Evolutionary conservation across 2,888 invertebrate genomes (phyloP), one percentile per base, ranked within the genome.

Genomic region (Cyclophora punctaria): DNA sequence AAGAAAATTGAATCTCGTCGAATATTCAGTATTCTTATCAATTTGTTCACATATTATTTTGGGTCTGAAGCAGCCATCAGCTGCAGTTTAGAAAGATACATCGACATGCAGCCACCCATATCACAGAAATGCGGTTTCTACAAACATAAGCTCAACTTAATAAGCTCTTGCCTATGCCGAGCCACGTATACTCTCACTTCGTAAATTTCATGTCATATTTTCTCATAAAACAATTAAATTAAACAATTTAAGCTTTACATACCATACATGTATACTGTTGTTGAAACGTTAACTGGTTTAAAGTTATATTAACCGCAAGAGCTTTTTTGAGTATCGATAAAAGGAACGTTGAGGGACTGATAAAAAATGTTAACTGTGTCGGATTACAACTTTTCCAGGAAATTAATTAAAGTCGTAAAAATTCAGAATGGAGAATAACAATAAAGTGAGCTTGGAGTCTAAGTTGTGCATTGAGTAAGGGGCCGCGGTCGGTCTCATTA

Each of bases 401-500:
- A 68, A 67, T 71, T 67, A 67, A 75, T 70, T 69, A 71, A 74
- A 72, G 62, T 68, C 66, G 65, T 71, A 70, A 73, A 75, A 66
- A 67, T 67, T 61, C 61, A 60, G 71, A 69, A 66, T 66, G 60
- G 64, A 61, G 71, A 69, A 66, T 69, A 74, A 78, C 75, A 82
- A 83, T 77, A 75, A 76, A 75, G 70, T 65, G 67, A 64, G 67
- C 66, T 20, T 20, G 65, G 57, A 66, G 66, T 58, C 55, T 67
- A 79, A 81, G 70, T 83, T 80, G 73, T 76, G 75, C 77, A 75
- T 67, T 62, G 71, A 69, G 67, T 67, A 58, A 55, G 60, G 52
- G 54, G 57, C 45, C 37, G 47, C 37, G 55, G 77, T 76, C 75
- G 80, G 73, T 76, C 75, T 83, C 80, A 84, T 87, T 86, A 85